Evolutionary conservation across 92 coral and sea anemone genomes (phyloP).

Genomic region (Pocillopora grandis): DNA sequence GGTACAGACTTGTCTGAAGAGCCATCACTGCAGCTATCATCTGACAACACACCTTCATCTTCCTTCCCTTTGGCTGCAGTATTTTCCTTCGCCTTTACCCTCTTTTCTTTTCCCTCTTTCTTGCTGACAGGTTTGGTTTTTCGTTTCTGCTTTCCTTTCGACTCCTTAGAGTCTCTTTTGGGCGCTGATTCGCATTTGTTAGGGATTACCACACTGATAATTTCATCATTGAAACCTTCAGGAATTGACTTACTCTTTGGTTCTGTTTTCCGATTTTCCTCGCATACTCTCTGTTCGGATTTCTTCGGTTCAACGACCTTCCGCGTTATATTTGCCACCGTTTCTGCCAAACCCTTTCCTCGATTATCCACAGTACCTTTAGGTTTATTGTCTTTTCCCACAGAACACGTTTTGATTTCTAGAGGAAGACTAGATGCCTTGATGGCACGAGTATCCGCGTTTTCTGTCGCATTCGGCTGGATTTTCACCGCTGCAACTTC

Average conservation of each 20-base stretch:
- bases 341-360: constrained; percentile 16
- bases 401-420: constrained; percentile 46
- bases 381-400: constrained; percentile 46
- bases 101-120: constrained; percentile 73
- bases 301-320: constrained; percentile 41
- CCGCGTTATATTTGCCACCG: constrained; percentile 24
- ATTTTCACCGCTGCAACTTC: constrained; percentile 3
- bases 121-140: constrained; percentile 64
- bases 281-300: constrained; percentile 12
- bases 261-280: constrained; percentile 25
- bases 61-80: constrained; percentile 50
- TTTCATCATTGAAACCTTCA: constrained; percentile 21
- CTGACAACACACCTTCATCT: constrained; percentile 71
- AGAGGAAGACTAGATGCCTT: constrained; percentile 13
- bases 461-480: constrained; percentile 1
- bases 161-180: constrained; percentile 52
- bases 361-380: constrained; percentile 46
- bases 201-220: constrained; percentile 27
- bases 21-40: constrained; percentile 79
- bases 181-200: constrained; percentile 28
- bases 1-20: constrained; percentile 66
- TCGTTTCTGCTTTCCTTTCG: constrained; percentile 77
- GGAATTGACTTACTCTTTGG: constrained; percentile 19
- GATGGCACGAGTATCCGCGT: constrained; percentile 2
- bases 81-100: constrained; percentile 50